phyloP scores from a whole-genome alignment of 2,888 invertebrate genomes.

The Yponomeuta cagnagella region DNA sequence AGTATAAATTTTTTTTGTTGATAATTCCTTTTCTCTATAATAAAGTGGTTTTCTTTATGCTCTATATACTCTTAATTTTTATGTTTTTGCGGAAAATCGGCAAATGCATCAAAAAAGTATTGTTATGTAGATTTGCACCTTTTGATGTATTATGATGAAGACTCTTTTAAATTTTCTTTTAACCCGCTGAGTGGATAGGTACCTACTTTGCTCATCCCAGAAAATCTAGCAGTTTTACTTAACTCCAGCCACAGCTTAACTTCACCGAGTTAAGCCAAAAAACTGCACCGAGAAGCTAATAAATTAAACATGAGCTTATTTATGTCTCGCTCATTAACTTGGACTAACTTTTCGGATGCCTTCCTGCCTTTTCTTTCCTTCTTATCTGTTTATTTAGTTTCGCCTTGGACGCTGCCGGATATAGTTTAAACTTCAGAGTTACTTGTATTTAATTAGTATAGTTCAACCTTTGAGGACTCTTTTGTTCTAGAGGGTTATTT shows the following conservation, averaged over 20 bases:
- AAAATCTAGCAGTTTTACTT: slow-evolving; percentile 5
- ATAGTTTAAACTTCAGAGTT: slow-evolving; percentile 30
- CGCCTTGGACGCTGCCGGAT: slow-evolving; percentile 13
- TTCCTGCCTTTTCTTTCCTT: slow-evolving; percentile 28
- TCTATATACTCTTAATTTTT: too few relatives aligned
- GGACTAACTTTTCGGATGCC: slow-evolving; percentile 39
- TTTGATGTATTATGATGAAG: too few relatives aligned
- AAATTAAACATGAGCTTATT: slow-evolving; percentile 64
- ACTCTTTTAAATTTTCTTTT: too few relatives aligned
- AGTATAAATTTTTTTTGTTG: too few relatives aligned
- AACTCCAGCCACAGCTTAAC: slow-evolving; percentile 7
- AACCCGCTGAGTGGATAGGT: too few relatives aligned
- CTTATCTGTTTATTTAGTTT: slow-evolving; percentile 21
- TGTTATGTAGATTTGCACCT: too few relatives aligned
- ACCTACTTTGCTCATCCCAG: not conserved
- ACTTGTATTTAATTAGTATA: slow-evolving; percentile 43
- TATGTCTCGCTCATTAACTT: slow-evolving; percentile 55
- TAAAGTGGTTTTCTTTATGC: too few relatives aligned
- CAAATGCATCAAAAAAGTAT: too few relatives aligned
- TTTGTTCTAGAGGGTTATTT: slow-evolving; percentile 11
- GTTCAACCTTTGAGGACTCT: slow-evolving; percentile 40
- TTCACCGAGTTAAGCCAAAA: slow-evolving; percentile 44
- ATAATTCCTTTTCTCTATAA: too few relatives aligned
- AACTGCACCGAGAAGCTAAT: slow-evolving; percentile 54
- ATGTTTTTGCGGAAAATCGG: too few relatives aligned